Conservation (phyloP, 2,113 vertebrate genomes). For the Chaetorhynchus papuensis region DNA sequence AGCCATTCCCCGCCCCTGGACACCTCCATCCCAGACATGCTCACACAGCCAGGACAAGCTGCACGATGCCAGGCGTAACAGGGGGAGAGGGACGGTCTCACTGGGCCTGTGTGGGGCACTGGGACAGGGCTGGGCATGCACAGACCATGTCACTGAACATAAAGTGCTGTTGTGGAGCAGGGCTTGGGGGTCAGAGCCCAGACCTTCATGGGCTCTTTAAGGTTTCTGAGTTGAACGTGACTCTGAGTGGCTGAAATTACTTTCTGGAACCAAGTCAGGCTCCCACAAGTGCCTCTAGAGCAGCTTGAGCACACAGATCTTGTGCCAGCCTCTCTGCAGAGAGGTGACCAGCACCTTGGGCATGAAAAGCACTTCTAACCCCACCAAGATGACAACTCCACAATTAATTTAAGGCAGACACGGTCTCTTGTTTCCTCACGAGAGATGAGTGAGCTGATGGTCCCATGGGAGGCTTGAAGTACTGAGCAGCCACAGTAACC, state of each 20-base stretch:
- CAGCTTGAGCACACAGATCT: neutral
- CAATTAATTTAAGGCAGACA: neutral
- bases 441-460: neutral
- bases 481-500: neutral
- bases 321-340: neutral
- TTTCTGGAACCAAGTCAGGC: neutral
- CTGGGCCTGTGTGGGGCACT: neutral
- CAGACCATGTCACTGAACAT: fast-evolving
- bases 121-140: neutral
- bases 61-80: neutral
- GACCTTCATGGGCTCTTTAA: neutral
- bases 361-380: neutral
- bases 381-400: neutral
- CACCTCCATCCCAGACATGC: neutral
- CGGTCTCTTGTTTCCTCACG: neutral
- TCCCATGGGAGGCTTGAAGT: neutral
- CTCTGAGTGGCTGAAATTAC: neutral
- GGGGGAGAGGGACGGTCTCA: neutral
- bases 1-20: neutral
- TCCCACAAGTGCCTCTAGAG: neutral
- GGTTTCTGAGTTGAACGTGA: neutral
- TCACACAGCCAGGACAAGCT: neutral
- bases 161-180: neutral
- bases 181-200: neutral
- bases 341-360: neutral